Evolutionary conservation across 35 echinoderm and acorn worm genomes (phyloP).

Genomic region (Strongylocentrotus purpuratus): DNA sequence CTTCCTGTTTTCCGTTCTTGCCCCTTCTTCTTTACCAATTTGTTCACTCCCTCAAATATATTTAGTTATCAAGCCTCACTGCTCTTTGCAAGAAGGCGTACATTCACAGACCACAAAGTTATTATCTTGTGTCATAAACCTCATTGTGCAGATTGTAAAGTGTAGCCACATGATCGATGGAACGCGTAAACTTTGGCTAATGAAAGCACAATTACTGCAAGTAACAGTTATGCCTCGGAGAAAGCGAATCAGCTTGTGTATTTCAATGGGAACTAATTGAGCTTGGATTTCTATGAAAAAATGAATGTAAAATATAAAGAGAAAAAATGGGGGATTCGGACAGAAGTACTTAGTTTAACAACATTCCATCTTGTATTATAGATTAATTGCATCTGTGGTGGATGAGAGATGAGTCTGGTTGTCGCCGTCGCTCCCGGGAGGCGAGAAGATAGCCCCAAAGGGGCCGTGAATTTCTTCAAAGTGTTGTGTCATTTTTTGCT

Average conservation of each 20-base stretch:
- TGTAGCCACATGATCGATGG: not conserved
- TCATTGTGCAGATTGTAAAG: not conserved
- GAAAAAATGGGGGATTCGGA: not conserved
- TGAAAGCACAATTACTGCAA: not conserved
- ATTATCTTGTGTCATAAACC: not conserved
- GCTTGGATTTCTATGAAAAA: not conserved
- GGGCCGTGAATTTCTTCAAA: not conserved
- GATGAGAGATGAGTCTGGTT: not conserved
- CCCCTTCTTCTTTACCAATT: not conserved
- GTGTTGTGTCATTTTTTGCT: not conserved
- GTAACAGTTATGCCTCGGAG: not conserved
- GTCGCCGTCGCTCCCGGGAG: not conserved
- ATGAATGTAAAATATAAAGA: not conserved
- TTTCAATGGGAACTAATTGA: not conserved
- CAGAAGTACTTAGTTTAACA: not conserved
- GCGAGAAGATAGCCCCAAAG: not conserved
- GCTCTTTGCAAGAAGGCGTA: not conserved
- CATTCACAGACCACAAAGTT: not conserved
- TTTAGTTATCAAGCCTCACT: not conserved
- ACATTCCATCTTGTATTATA: not conserved
- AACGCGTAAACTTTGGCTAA: not conserved
- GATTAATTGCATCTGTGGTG: not conserved
- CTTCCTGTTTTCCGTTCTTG: not conserved
- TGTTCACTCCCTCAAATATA: not conserved
- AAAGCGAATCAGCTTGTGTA: not conserved